Conservation (phyloP, 30 jellyfish, hydroid and myxozoan genomes). For the Cassiopea xamachana region DNA sequence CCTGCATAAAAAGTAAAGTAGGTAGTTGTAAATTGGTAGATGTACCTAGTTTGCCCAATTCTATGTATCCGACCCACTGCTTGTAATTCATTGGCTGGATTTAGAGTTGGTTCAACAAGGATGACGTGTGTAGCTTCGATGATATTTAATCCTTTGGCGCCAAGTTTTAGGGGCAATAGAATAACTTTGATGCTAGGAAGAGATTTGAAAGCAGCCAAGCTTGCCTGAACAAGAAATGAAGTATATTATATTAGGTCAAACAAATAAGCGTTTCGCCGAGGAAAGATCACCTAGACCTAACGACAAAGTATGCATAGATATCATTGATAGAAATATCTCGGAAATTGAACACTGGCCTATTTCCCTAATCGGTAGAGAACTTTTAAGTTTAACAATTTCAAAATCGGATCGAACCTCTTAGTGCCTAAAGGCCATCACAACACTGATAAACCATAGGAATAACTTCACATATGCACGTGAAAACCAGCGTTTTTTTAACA, state of each 20-base stretch:
- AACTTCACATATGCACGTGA: too few relatives aligned
- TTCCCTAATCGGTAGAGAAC: too few relatives aligned
- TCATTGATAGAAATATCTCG: too few relatives aligned
- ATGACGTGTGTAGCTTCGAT: conserved; percentile 93
- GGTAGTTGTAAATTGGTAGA: not conserved
- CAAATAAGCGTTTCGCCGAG: not conserved
- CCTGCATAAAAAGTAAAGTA: too few relatives aligned
- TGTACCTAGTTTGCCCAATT: conserved; percentile 93
- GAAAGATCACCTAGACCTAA: too few relatives aligned
- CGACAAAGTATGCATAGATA: too few relatives aligned
- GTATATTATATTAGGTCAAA: not conserved
- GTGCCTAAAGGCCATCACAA: too few relatives aligned
- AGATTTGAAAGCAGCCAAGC: conserved; percentile 74
- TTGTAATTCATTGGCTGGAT: conserved; percentile 90
- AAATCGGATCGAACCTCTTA: too few relatives aligned
- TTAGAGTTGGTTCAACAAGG: conserved; percentile 87
- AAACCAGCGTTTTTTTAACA: too few relatives aligned
- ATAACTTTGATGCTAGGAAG: conserved; percentile 65
- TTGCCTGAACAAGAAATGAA: conserved; percentile 10
- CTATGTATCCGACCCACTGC: conserved; percentile 98
- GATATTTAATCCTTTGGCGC: conserved; percentile 88
- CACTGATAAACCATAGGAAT: too few relatives aligned
- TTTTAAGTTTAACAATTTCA: too few relatives aligned
- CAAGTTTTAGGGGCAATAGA: conserved; percentile 83
- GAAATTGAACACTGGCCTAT: too few relatives aligned